Evolutionary conservation across 2,113 vertebrate genomes (phyloP).

Genomic region (Oryzias celebensis): DNA sequence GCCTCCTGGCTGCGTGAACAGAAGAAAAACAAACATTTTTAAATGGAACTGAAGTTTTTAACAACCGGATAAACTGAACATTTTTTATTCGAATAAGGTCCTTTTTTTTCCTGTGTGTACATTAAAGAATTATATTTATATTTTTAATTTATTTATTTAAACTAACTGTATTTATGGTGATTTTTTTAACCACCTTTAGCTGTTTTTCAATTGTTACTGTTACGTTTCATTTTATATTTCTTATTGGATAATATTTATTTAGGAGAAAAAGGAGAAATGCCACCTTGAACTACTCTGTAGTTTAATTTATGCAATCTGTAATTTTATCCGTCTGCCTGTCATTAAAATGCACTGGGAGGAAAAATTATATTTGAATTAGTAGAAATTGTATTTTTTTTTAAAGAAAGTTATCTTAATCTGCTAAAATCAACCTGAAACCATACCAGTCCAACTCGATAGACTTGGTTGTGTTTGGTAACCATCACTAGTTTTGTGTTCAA

Average conservation of each 20-base stretch:
- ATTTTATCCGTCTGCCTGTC: slow-evolving; percentile 40
- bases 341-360: slow-evolving; percentile 60
- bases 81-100: slow-evolving; percentile 56
- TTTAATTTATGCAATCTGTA: slow-evolving; percentile 19
- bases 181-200: slow-evolving; percentile 70
- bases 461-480: neutral
- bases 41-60: slow-evolving; percentile 47
- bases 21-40: slow-evolving; percentile 27
- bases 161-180: slow-evolving; percentile 79
- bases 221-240: slow-evolving; percentile 72
- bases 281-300: slow-evolving; percentile 28
- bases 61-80: slow-evolving; percentile 47
- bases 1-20: slow-evolving; percentile 59
- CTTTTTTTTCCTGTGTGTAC: slow-evolving; percentile 62
- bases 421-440: slow-evolving; percentile 8
- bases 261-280: slow-evolving; percentile 39
- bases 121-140: slow-evolving; percentile 76
- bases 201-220: slow-evolving; percentile 63
- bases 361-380: slow-evolving; percentile 41
- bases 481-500: slow-evolving; percentile 16
- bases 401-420: neutral
- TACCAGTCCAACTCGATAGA: slow-evolving; percentile 17
- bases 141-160: slow-evolving; percentile 84
- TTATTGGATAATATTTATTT: slow-evolving; percentile 76
- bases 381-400: slow-evolving; percentile 8